Evolutionary conservation across 2,113 vertebrate genomes (phyloP).

Genomic region (Neomonachus schauinslandi): DNA sequence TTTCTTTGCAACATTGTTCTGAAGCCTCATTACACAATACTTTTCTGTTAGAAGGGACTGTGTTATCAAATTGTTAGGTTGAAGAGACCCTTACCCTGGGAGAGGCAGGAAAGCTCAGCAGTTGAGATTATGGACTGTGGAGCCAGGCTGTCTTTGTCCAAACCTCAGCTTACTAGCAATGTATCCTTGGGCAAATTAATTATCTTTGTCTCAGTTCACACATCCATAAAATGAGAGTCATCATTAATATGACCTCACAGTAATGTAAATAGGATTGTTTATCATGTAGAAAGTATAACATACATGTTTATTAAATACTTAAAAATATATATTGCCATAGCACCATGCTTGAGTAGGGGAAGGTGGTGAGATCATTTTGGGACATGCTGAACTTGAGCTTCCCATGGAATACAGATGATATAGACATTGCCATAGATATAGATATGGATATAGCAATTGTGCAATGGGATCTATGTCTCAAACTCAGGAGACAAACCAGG

Average conservation of each 20-base stretch:
- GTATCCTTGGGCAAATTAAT: not conserved
- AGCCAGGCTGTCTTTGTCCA: not conserved
- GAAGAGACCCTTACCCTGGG: not conserved
- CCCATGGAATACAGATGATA: not conserved
- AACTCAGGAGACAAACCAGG: not conserved
- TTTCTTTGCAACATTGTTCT: not conserved
- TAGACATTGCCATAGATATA: not conserved
- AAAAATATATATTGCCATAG: not conserved
- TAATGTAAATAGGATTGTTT: not conserved
- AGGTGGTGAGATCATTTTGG: not conserved
- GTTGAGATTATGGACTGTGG: not conserved
- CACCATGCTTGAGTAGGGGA: not conserved
- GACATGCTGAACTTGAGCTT: not conserved
- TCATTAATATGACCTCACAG: not conserved
- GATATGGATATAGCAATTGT: not conserved
- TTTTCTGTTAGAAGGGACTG: not conserved
- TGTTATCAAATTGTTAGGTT: not conserved
- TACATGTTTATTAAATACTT: not conserved
- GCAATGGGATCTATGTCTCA: not conserved
- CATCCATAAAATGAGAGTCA: not conserved
- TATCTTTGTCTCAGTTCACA: not conserved
- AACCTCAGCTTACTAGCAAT: not conserved
- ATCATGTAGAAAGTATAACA: not conserved
- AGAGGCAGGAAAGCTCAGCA: not conserved
- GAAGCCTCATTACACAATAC: not conserved